phyloP scores from a whole-genome alignment of 64 coral and sea anemone species.

The Montipora foliosa region DNA sequence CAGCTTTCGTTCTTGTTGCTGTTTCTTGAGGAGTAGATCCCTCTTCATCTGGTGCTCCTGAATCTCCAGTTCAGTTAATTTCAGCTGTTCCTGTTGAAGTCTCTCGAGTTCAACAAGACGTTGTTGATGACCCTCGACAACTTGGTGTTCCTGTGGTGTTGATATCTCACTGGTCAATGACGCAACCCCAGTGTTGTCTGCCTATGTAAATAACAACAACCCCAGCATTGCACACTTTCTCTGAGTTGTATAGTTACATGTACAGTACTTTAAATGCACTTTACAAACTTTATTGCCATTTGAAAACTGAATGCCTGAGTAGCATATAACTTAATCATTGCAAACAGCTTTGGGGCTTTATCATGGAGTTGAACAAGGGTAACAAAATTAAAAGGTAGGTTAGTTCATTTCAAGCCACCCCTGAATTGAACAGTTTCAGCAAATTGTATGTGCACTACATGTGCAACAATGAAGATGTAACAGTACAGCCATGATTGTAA shows the following conservation, averaged over 20 bases:
- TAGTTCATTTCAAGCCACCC: no score
- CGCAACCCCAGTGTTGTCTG: not conserved
- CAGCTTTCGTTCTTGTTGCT: conserved; percentile 86
- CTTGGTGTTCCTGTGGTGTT: conserved; percentile 63
- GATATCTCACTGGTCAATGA: conserved; percentile 27
- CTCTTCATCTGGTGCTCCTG: conserved; percentile 93
- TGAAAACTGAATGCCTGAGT: no score
- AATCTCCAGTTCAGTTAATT: conserved; percentile 85
- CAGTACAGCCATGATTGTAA: no score
- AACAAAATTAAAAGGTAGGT: no score
- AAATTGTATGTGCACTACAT: no score
- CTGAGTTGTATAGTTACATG: not conserved
- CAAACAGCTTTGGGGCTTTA: no score
- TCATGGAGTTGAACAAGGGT: no score
- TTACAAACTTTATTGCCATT: no score
- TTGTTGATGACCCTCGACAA: conserved; percentile 79
- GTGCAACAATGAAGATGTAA: no score
- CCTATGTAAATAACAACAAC: conserved; percentile 11
- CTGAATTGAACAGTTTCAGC: no score
- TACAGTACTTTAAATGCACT: not conserved
- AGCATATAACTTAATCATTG: no score
- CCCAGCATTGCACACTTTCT: not conserved
- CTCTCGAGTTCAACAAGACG: conserved; percentile 75
- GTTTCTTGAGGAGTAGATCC: conserved; percentile 94
- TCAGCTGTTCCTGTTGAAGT: conserved; percentile 92